phyloP scores from a whole-genome alignment of 2,888 invertebrate species.

The Lamellibrachia satsuma region DNA sequence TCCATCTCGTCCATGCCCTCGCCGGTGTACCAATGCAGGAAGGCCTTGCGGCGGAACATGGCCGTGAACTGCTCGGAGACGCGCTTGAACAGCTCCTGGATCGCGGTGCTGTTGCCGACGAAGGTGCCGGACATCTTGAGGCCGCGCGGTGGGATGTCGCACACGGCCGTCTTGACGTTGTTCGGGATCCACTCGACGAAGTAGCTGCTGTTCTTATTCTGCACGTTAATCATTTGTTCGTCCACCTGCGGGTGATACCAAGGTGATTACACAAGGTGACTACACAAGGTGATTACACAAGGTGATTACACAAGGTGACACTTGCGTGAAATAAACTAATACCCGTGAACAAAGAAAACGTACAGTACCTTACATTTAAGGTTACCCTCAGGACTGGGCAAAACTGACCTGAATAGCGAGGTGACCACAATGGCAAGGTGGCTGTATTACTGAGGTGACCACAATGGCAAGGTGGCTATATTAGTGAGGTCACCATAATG shows the following conservation, averaged over 20 bases:
- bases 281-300: background rate
- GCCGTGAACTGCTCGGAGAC: conserved; percentile 69
- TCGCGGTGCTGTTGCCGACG: conserved; percentile 67
- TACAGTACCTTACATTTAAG: too few species aligned
- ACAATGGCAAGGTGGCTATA: too few species aligned
- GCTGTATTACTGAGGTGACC: too few species aligned
- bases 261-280: background rate
- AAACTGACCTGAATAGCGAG: too few species aligned
- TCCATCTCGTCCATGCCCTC: conserved; percentile 99
- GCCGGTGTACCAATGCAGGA: conserved; percentile 97
- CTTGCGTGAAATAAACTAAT: background rate
- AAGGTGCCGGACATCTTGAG: conserved; percentile 91
- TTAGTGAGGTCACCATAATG: too few species aligned
- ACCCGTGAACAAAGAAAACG: too few species aligned
- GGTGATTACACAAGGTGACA: background rate
- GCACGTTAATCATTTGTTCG: conserved; percentile 91
- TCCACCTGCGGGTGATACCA: conserved; percentile 72
- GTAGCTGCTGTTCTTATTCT: conserved; percentile 89
- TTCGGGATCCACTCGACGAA: conserved; percentile 92
- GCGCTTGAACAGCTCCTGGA: conserved; percentile 59
- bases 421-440: too few species aligned
- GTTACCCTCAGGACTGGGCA: too few species aligned
- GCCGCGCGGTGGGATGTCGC: conserved; percentile 89
- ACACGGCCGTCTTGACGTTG: conserved; percentile 89
- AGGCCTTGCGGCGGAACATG: conserved; percentile 95